Conservation (phyloP, 1,140 invertebrate species). For the Metopolophium dirhodum region DNA sequence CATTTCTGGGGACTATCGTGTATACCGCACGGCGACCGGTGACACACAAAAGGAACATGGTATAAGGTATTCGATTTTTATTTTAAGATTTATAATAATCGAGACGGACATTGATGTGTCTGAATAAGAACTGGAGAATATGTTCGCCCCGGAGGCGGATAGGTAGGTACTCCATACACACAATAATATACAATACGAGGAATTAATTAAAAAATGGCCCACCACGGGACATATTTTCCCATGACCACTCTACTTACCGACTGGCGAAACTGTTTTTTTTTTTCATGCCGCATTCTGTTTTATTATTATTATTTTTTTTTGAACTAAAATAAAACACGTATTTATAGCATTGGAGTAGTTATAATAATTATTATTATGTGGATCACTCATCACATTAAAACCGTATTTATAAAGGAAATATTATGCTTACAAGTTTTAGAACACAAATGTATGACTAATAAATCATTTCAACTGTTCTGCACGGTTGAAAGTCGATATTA, state of each 20-base stretch:
- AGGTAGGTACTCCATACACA: constrained; percentile 17
- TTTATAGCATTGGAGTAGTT: not conserved
- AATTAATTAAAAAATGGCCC: constrained; percentile 57
- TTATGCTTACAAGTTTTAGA: not conserved
- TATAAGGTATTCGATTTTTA: constrained; percentile 43
- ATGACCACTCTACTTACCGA: constrained; percentile 56
- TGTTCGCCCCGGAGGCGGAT: constrained; percentile 44
- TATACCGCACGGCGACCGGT: constrained; percentile 2
- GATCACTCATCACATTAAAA: not conserved
- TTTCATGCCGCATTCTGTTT: constrained; percentile 43
- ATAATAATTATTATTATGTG: constrained; percentile 26
- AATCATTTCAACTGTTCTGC: not conserved
- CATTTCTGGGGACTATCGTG: not conserved
- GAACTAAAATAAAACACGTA: constrained; percentile 19
- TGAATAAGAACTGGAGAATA: constrained; percentile 45
- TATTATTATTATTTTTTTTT: constrained; percentile 15
- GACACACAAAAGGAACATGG: constrained; percentile 44
- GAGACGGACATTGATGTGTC: constrained; percentile 49
- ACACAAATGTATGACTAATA: not conserved
- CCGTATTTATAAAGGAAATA: not conserved
- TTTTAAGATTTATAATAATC: constrained; percentile 53
- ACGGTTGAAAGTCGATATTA: too few relatives aligned
- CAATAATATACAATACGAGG: constrained; percentile 57
- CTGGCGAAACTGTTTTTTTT: constrained; percentile 55
- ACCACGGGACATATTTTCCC: constrained; percentile 57